A percentile compares a stretch with the other conserved stretches of the same genome.
These are phyloP conservation scores for Gobiocypris rarus DNA, from an alignment of 2,113 vertebrate species.

Conservation along the genomic window DNA sequence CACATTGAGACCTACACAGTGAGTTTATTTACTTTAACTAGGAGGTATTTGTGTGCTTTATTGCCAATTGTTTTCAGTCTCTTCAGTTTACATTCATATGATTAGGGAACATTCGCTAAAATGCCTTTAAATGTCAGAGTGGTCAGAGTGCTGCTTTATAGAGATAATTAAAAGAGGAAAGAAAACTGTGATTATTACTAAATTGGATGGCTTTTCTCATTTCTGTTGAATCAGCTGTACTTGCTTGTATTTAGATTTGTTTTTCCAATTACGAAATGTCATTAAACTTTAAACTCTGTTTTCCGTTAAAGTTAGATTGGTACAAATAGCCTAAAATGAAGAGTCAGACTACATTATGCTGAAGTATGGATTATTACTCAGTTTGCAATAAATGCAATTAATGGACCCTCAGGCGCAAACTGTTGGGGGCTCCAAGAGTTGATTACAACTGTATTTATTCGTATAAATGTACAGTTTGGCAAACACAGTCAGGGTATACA, in stretches of 20 bases:
- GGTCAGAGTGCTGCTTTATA: slow-evolving; percentile 41
- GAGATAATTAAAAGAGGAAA: slow-evolving; percentile 28
- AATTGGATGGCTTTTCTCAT: slow-evolving; percentile 15
- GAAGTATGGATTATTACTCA: slow-evolving; percentile 5
- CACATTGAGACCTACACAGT: slow-evolving; percentile 49
- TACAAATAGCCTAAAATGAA: slow-evolving; percentile 2
- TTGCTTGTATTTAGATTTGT: neutral
- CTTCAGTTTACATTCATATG: slow-evolving; percentile 51
- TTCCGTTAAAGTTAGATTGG: slow-evolving; percentile 2
- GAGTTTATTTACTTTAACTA: slow-evolving; percentile 62
- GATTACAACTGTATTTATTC: neutral
- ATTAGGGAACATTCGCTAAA: slow-evolving; percentile 56
- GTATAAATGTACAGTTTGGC: neutral
- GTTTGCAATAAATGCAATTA: too few species aligned
- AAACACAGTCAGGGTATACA: neutral
- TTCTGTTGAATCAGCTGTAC: neutral
- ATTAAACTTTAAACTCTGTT: slow-evolving; percentile 27
- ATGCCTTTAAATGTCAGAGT: slow-evolving; percentile 57
- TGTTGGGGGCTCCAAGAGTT: neutral
- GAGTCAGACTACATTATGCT: neutral
- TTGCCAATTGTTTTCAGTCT: slow-evolving; percentile 45
- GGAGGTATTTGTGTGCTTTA: slow-evolving; percentile 28
- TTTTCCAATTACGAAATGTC: slow-evolving; percentile 12
- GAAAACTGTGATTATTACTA: slow-evolving; percentile 15
- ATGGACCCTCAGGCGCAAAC: too few species aligned